A percentile compares a stretch with the other conserved stretches of the same genome.
phyloP scores from a whole-genome alignment of 2,797 vertebrate genomes.

The Scleropages formosus region DNA sequence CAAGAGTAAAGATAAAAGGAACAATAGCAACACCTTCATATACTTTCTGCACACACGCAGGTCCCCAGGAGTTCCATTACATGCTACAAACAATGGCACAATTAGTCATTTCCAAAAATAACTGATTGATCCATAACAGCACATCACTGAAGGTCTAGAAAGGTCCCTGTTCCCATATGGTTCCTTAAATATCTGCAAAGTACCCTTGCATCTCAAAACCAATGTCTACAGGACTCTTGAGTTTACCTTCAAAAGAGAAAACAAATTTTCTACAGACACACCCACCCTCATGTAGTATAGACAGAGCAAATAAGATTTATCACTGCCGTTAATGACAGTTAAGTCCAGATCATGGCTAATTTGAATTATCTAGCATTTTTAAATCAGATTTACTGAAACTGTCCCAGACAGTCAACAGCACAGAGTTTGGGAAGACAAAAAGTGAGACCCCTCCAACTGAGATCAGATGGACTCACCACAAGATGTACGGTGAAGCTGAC shows the following conservation, averaged over 20 bases:
- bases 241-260: neutral
- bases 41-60: neutral
- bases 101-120: neutral
- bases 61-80: neutral
- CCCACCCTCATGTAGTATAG: neutral
- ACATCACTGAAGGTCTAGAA: too few species aligned
- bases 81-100: neutral
- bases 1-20: neutral
- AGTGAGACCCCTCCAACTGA: slow-evolving; percentile 66
- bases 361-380: slow-evolving; percentile 65
- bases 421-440: slow-evolving; percentile 72
- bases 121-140: too few species aligned
- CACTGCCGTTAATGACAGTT: slow-evolving; percentile 18
- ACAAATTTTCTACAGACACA: neutral
- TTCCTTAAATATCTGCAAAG: too few species aligned
- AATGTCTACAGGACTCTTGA: neutral
- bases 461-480: slow-evolving; percentile 72
- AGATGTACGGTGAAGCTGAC: slow-evolving; percentile 54
- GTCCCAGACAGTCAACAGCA: slow-evolving; percentile 64
- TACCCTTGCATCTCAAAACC: neutral
- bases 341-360: slow-evolving; percentile 65
- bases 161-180: too few species aligned
- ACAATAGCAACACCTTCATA: neutral
- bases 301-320: neutral
- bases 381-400: slow-evolving; percentile 73